These are phyloP conservation scores for Petrolisthes cinctipes DNA, from an alignment of 2,888 invertebrate species.

Conservation along the genomic window DNA sequence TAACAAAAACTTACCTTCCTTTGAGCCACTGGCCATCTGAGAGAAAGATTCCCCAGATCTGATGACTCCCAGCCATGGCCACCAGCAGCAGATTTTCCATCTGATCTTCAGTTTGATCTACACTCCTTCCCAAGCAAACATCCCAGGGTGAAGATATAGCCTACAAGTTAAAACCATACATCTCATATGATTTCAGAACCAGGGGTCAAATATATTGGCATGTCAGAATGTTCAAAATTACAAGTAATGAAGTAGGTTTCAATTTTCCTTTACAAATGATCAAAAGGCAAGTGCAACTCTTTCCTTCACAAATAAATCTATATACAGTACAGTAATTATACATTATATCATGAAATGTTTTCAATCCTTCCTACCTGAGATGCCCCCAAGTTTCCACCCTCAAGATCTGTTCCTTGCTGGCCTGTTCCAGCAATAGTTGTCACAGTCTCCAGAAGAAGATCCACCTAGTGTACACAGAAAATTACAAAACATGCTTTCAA, in stretches of 20 bases:
- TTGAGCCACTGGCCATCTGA: conserved; percentile 85
- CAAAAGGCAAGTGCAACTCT: no score
- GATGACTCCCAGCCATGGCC: conserved; percentile 93
- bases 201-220: not conserved
- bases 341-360: no score
- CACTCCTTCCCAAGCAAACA: conserved; percentile 76
- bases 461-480: conserved; percentile 72
- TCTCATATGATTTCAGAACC: conserved; percentile 34
- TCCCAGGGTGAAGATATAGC: conserved; percentile 92
- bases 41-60: conserved; percentile 88
- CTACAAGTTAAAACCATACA: conserved; percentile 17
- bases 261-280: no score
- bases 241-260: not conserved
- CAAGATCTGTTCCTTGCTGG: conserved; percentile 75
- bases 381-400: conserved; percentile 80
- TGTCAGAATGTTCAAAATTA: not conserved
- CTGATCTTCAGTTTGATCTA: conserved; percentile 67
- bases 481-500: not conserved
- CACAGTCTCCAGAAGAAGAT: conserved; percentile 78
- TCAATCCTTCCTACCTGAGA: conserved; percentile 72
- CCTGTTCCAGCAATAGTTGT: conserved; percentile 84
- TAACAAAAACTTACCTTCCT: conserved; percentile 71
- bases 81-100: conserved; percentile 77
- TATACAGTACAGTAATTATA: no score
- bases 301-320: no score